Conservation (phyloP, 35 echinoderm and acorn worm genomes). For the Ophiothrix spiculata region DNA sequence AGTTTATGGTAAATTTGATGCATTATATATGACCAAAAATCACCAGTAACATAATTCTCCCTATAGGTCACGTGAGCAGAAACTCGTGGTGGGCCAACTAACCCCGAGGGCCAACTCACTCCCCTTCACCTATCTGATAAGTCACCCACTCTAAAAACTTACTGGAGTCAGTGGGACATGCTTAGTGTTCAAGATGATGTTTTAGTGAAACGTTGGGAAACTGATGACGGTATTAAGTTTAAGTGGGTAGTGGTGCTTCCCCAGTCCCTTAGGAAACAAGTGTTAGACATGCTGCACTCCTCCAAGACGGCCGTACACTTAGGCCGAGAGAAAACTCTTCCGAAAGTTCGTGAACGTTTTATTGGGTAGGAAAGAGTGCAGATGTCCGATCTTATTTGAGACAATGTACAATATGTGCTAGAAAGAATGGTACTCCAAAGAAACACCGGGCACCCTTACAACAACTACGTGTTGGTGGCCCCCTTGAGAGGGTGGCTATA, state of each 20-base stretch:
- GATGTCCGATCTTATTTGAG: constrained; percentile 35
- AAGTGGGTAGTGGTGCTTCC: constrained; percentile 30
- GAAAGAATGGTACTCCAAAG: constrained; percentile 37
- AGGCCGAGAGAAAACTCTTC: constrained; percentile 37
- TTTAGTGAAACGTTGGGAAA: constrained; percentile 39
- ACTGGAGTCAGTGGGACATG: constrained; percentile 42
- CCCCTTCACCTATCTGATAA: no score
- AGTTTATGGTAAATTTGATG: no score
- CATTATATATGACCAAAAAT: no score
- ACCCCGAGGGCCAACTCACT: no score
- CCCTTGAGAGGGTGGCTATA: constrained; percentile 52
- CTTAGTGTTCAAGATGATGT: constrained; percentile 20
- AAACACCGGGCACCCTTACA: constrained; percentile 32
- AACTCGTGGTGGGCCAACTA: no score
- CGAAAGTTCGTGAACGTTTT: constrained; percentile 31
- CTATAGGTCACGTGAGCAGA: no score
- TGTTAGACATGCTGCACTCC: constrained; percentile 51
- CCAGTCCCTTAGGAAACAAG: neutral
- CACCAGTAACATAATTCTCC: no score
- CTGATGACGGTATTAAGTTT: constrained; percentile 24
- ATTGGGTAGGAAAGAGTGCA: constrained; percentile 43
- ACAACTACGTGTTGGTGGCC: constrained; percentile 21
- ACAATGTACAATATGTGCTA: constrained; percentile 46
- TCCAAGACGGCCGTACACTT: constrained; percentile 33
- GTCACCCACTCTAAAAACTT: constrained; percentile 17